A percentile compares a stretch with the other conserved stretches of the same genome.
These are phyloP conservation scores for Eulithis prunata DNA, from an alignment of 2,888 invertebrate genomes.

Conservation along the genomic window DNA sequence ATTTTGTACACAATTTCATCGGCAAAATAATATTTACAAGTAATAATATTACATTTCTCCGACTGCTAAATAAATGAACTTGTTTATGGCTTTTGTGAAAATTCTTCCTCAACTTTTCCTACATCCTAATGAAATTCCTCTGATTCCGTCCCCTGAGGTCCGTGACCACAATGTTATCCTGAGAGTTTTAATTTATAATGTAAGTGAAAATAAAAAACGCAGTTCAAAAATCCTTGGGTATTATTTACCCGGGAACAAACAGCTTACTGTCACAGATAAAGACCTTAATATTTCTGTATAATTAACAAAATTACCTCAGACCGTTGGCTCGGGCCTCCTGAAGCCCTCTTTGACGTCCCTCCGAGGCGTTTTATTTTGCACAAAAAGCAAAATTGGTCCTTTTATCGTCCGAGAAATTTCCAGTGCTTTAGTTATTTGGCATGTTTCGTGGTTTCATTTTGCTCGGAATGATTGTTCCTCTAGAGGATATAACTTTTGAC, in stretches of 20 bases:
- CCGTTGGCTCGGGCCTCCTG: conserved; percentile 12
- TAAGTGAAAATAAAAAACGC: neutral
- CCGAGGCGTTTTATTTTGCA: conserved; percentile 38
- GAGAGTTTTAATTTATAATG: neutral
- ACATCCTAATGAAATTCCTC: conserved; percentile 13
- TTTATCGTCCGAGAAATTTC: conserved; percentile 21
- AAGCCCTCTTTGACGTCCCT: conserved; percentile 43
- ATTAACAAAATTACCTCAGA: conserved; percentile 43
- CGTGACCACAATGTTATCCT: conserved; percentile 40
- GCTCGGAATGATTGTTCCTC: neutral
- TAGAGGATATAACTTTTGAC: conserved; percentile 10
- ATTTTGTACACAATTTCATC: no score
- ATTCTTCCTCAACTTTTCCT: neutral
- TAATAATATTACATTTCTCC: no score
- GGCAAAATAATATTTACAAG: no score
- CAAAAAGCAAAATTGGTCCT: conserved; percentile 31
- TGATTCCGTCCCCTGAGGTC: neutral
- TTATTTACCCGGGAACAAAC: conserved; percentile 4
- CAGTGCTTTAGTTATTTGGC: conserved; percentile 21
- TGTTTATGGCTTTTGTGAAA: no score
- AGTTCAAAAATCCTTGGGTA: neutral
- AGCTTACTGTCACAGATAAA: conserved; percentile 5
- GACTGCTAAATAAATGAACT: no score
- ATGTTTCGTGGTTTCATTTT: conserved; percentile 21
- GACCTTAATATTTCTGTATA: conserved; percentile 37